phyloP scores from a whole-genome alignment of 2,888 invertebrate genomes.

The Galerucella pusilla region DNA sequence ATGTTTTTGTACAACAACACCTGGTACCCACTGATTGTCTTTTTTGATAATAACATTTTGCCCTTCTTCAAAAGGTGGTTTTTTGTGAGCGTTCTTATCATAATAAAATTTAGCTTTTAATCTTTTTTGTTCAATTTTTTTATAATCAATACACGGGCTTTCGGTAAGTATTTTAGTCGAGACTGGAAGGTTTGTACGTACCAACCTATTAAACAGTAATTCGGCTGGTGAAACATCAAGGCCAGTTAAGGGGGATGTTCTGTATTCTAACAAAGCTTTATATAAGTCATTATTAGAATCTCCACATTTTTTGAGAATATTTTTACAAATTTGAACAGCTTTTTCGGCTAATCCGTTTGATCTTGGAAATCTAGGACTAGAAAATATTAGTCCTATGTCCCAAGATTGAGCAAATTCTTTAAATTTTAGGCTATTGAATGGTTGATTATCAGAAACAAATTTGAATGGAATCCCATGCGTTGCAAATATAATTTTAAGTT shows the following conservation, averaged over 20 bases:
- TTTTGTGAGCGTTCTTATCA: conserved; percentile 10
- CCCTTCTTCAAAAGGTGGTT: not conserved
- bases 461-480: conserved; percentile 36
- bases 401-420: too few species aligned
- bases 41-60: not conserved
- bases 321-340: too few species aligned
- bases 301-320: too few species aligned
- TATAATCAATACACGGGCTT: not conserved
- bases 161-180: not conserved
- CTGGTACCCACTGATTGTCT: too few species aligned
- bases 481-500: conserved; percentile 43
- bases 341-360: too few species aligned
- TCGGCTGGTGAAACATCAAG: conserved; percentile 6
- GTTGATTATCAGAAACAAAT: conserved; percentile 45
- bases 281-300: too few species aligned
- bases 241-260: too few species aligned
- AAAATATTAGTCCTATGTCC: too few species aligned
- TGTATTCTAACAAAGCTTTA: too few species aligned
- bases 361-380: too few species aligned
- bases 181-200: conserved; percentile 5
- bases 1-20: too few species aligned
- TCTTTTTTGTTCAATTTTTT: not conserved
- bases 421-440: conserved; percentile 31
- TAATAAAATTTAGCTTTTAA: conserved; percentile 6
- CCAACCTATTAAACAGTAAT: conserved; percentile 3